Evolutionary conservation across 2,888 invertebrate species (phyloP).

Genomic region (Suillia variegata): DNA sequence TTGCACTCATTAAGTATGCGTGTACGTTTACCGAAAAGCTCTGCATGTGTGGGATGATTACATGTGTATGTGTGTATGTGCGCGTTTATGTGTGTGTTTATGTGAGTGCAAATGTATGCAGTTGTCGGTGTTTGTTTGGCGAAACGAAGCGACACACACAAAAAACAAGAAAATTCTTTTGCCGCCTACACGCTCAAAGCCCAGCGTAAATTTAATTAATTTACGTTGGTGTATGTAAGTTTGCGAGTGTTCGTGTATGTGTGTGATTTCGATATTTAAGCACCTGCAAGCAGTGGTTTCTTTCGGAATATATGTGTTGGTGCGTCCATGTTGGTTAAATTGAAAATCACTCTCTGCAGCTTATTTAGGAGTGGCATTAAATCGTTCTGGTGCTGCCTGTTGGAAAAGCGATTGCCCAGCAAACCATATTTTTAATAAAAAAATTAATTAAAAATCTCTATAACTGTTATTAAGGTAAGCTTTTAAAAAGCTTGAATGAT

Average conservation of each 20-base stretch:
- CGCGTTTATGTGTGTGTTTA: neutral
- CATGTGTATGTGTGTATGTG: constrained; percentile 27
- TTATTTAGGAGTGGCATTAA: no score
- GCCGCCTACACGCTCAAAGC: neutral
- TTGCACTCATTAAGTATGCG: neutral
- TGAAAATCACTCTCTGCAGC: neutral
- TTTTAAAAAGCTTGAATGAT: no score
- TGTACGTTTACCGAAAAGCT: neutral
- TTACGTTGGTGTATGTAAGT: no score
- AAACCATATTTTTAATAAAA: no score
- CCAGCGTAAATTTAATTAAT: neutral
- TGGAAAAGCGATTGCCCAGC: no score
- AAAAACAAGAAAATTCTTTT: neutral
- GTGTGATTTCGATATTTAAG: no score
- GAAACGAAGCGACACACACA: no score
- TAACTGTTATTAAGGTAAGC: no score
- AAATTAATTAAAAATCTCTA: no score
- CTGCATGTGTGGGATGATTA: neutral
- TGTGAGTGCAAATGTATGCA: constrained; percentile 18
- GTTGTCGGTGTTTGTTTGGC: neutral
- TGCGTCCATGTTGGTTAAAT: neutral
- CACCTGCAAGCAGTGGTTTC: no score
- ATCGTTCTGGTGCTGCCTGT: no score
- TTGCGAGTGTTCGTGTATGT: neutral
- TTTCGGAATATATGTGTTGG: neutral